Evolutionary conservation across 2,113 vertebrate genomes (phyloP).

Genomic region (Cardinalis cardinalis): DNA sequence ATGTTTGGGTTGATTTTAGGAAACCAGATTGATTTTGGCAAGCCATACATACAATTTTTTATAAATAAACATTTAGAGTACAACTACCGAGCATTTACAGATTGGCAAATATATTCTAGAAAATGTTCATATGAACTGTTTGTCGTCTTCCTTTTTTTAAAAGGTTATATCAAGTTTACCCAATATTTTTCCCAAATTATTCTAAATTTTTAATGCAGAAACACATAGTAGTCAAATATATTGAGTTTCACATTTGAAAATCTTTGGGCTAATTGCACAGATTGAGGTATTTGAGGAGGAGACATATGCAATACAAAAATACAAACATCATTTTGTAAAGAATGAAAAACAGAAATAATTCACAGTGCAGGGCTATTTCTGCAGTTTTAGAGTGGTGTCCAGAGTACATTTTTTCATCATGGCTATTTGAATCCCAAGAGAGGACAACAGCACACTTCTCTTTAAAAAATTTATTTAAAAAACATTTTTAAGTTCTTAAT

Average conservation of each 20-base stretch:
- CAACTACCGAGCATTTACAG: background rate
- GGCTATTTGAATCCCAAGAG: background rate
- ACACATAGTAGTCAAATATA: background rate
- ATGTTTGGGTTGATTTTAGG: constrained; percentile 31
- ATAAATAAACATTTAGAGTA: constrained; percentile 29
- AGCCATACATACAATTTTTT: background rate
- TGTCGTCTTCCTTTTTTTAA: background rate
- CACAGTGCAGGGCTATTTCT: background rate
- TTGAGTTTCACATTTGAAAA: background rate
- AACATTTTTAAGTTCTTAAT: background rate
- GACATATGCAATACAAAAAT: background rate
- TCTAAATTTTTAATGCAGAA: background rate
- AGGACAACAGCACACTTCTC: background rate
- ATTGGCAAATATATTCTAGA: background rate
- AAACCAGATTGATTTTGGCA: constrained; percentile 34
- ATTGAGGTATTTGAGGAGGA: background rate
- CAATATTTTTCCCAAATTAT: background rate
- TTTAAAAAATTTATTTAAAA: background rate
- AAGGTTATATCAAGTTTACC: background rate
- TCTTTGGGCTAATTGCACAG: background rate
- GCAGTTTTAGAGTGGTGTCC: background rate
- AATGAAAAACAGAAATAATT: background rate
- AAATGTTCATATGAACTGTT: background rate
- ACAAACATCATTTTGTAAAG: background rate
- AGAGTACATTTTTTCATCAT: background rate